Evolutionary conservation across 2,888 invertebrate genomes (phyloP).

Genomic region (Sesia apiformis): DNA sequence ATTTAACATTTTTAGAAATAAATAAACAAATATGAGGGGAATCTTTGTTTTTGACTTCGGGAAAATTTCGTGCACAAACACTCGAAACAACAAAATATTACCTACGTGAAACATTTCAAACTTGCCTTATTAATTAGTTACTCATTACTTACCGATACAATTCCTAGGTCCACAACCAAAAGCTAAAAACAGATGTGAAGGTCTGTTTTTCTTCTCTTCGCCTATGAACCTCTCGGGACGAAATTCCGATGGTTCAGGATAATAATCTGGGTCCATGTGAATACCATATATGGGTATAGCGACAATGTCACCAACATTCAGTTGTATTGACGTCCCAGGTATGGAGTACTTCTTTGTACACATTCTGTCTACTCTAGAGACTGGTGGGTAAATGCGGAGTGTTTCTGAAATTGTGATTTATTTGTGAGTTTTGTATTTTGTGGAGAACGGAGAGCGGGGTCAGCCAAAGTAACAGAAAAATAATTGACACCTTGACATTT

Average conservation of each 20-base stretch:
- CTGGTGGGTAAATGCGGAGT: constrained; percentile 73
- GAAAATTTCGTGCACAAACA: too few species aligned
- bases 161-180: constrained; percentile 72
- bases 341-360: constrained; percentile 72
- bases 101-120: too few species aligned
- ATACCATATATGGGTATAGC: constrained; percentile 62
- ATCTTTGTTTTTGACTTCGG: too few species aligned
- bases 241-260: constrained; percentile 69
- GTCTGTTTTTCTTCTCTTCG: constrained; percentile 63
- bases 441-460: too few species aligned
- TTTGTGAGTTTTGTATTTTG: background rate
- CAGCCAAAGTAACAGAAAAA: background rate
- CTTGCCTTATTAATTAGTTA: too few species aligned
- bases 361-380: constrained; percentile 63
- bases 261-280: constrained; percentile 71
- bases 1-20: too few species aligned
- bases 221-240: constrained; percentile 71
- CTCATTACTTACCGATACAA: constrained; percentile 53
- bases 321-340: constrained; percentile 50
- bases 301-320: constrained; percentile 61
- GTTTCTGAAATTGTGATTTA: constrained; percentile 57
- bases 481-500: background rate
- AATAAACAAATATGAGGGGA: too few species aligned
- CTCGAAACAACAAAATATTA: too few species aligned
- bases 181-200: constrained; percentile 64